Conservation (phyloP, 2,888 invertebrate species). For the Timema cristinae region DNA sequence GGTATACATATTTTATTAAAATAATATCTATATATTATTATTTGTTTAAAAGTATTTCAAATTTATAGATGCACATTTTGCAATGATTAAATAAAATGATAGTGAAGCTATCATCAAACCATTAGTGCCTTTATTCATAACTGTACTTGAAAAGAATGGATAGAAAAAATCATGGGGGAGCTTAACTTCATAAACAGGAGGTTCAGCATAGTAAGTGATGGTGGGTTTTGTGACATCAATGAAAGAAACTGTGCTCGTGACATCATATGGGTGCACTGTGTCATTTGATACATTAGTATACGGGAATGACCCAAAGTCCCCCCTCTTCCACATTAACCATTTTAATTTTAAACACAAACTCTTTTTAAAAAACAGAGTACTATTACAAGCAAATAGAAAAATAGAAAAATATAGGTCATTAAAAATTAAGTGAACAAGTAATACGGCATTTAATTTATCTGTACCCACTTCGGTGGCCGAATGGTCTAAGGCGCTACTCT, state of each 20-base stretch:
- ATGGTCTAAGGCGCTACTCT: too few relatives aligned
- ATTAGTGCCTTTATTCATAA: neutral
- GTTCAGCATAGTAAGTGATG: slow-evolving; percentile 51
- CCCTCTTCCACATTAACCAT: too few relatives aligned
- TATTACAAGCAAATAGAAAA: too few relatives aligned
- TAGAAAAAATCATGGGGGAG: slow-evolving; percentile 72
- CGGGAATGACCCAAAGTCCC: slow-evolving; percentile 9
- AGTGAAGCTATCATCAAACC: neutral
- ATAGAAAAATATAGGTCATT: too few relatives aligned
- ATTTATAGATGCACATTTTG: neutral
- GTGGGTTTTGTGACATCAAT: slow-evolving; percentile 51
- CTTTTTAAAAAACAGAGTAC: too few relatives aligned
- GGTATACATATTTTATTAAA: neutral
- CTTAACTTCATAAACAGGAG: slow-evolving; percentile 60
- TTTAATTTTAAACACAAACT: too few relatives aligned
- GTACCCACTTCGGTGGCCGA: too few relatives aligned
- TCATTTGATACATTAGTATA: neutral
- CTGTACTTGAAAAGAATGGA: slow-evolving; percentile 48
- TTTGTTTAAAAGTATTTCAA: neutral
- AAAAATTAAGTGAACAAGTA: too few relatives aligned
- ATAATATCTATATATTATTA: neutral
- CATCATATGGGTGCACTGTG: slow-evolving; percentile 34
- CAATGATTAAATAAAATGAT: neutral
- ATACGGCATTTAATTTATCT: too few relatives aligned
- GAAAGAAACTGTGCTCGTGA: slow-evolving; percentile 46